phyloP scores from a whole-genome alignment of 2,797 vertebrate species.

The Xyrichtys novacula region DNA sequence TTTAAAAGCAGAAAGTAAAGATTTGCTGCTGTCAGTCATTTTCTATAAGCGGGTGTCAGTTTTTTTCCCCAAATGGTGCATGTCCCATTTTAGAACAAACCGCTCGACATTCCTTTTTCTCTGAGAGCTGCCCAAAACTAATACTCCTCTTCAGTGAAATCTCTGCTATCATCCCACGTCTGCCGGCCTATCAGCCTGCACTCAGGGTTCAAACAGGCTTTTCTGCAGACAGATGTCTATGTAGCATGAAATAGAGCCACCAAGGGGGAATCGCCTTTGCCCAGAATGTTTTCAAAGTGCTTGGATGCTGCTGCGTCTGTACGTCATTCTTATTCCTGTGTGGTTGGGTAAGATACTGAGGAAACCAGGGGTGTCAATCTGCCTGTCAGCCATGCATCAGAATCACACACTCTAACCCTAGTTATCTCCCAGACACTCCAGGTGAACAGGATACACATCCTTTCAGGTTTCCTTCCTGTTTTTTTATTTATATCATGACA shows the following conservation, averaged over 20 bases:
- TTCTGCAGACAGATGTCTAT: conserved; percentile 52
- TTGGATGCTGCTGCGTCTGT: conserved; percentile 27
- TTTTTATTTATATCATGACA: conserved; percentile 54
- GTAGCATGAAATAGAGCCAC: conserved; percentile 61
- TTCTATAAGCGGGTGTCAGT: conserved; percentile 15
- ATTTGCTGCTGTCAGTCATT: conserved; percentile 40
- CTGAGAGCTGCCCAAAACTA: conserved; percentile 35
- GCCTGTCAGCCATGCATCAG: conserved; percentile 51
- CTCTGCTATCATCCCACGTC: conserved; percentile 39
- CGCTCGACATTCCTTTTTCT: conserved; percentile 27
- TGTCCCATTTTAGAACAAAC: conserved; percentile 56
- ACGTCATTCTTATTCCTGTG: conserved; percentile 50
- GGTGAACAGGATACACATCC: conserved; percentile 51
- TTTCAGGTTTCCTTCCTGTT: conserved; percentile 23
- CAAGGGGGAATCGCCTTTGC: conserved; percentile 52
- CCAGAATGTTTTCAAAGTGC: conserved; percentile 46
- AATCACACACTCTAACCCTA: conserved; percentile 59
- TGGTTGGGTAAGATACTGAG: conserved; percentile 49
- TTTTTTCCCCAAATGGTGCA: conserved; percentile 31
- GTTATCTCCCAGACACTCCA: conserved; percentile 63
- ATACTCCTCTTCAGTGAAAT: conserved; percentile 49
- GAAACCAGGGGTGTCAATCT: conserved; percentile 53
- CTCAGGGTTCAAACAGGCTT: conserved; percentile 49
- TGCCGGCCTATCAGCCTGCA: conserved; percentile 41
- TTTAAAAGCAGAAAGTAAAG: conserved; percentile 29